A percentile compares a stretch with the other conserved stretches of the same genome.
Evolutionary conservation across 2,797 vertebrate species (phyloP).

Genomic region (Siniperca obscura): DNA sequence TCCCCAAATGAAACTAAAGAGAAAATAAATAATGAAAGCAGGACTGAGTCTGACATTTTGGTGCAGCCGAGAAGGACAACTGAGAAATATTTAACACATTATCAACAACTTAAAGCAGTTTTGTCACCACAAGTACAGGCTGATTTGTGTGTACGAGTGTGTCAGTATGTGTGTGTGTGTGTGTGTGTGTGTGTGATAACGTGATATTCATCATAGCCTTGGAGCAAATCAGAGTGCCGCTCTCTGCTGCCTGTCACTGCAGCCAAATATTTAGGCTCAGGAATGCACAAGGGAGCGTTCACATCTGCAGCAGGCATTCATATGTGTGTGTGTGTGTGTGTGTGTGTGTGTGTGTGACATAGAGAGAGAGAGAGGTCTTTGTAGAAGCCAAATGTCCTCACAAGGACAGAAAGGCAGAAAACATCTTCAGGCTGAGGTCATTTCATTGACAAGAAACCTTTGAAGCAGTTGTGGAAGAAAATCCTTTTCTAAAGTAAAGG

Average conservation of each 20-base stretch:
- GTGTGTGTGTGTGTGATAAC: slow-evolving; percentile 54
- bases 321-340: slow-evolving; percentile 49
- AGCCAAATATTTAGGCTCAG: slow-evolving; percentile 74
- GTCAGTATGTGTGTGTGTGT: slow-evolving; percentile 30
- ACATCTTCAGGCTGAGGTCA: slow-evolving; percentile 50
- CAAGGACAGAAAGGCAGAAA: slow-evolving; percentile 49
- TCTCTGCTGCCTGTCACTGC: slow-evolving; percentile 56
- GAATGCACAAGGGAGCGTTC: slow-evolving; percentile 71
- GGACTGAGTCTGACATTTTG: slow-evolving; percentile 12
- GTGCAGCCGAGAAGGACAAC: slow-evolving; percentile 25
- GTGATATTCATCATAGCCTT: slow-evolving; percentile 71
- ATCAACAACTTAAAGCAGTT: slow-evolving; percentile 55
- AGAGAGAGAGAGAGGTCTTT: slow-evolving; percentile 36
- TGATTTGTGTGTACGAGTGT: slow-evolving; percentile 27
- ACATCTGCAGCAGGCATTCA: slow-evolving; percentile 68
- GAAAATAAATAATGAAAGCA: background rate
- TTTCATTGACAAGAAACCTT: slow-evolving; percentile 44
- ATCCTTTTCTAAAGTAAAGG: slow-evolving; percentile 23
- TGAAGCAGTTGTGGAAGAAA: slow-evolving; percentile 11
- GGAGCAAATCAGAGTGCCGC: slow-evolving; percentile 63
- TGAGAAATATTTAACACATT: slow-evolving; percentile 51
- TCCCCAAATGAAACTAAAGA: background rate
- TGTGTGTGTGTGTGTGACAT: slow-evolving; percentile 19
- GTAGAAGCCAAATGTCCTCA: slow-evolving; percentile 57
- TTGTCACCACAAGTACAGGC: slow-evolving; percentile 33